Evolutionary conservation across 2,113 vertebrate genomes (phyloP), one percentile per base, ranked within the genome.

Genomic region (Antigone vipio): DNA sequence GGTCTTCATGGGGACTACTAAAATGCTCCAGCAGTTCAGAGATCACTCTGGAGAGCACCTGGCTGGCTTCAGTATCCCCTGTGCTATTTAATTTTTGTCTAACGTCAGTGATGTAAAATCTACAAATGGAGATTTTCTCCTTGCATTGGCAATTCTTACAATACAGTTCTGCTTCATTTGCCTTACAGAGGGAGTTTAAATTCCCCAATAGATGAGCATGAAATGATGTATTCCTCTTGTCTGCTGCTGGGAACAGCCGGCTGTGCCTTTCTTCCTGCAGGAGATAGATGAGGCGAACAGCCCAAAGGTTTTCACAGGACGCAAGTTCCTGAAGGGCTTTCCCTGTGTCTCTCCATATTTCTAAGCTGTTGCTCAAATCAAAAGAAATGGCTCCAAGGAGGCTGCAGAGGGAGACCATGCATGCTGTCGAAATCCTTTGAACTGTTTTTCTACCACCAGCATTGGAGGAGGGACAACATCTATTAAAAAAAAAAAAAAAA

Each of bases 351-450:
- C 89, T 98, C 98, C 98, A 98, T 20, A 60, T 80, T 71, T 97
- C 96, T 83, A 98, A 93, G 81, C 95, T 97, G 78, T 96, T 93
- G 75, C 94, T 97, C 79, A 99, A 81, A 91, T 99, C 99, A 5
- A 98, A 92, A 64, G 97, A 98, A 12, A 99, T 95, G 1, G 98
- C 98, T 16, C 97, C 98, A 0, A 99, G 97, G 74, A 99, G 96
- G 72, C 98, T 98, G 84, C 98, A 93, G 71, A 98, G 93, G 29
- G 98, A 99, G 29, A 99, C 74, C 7, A 96, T 3, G 78, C 98
- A 99, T 7, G 98, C 98, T 0, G 91, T 89, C 93, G 98, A 85
- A 88, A 99, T 98, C 55, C 98, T 98, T 13, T 93, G 97, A 53
- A 98, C 97, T 3, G 98, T 97, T 42, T 95, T 98, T 73, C 89